Conservation (phyloP, 2,113 vertebrate species). For the Atractosteus spatula region DNA sequence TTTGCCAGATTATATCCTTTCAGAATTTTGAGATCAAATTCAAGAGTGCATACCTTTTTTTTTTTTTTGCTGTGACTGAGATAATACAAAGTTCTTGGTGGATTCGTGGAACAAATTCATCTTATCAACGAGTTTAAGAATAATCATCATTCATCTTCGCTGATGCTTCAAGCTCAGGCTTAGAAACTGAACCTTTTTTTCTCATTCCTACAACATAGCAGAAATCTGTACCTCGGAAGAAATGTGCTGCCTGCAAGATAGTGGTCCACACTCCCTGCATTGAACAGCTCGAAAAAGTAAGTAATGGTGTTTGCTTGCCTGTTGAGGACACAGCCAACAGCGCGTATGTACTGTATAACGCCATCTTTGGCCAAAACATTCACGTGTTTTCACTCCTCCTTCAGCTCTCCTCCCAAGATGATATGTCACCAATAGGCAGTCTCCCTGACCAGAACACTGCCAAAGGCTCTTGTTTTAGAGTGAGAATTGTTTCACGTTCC, state of each 20-base stretch:
- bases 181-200: neutral
- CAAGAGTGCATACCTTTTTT: no score
- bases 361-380: neutral
- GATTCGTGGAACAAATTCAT: no score
- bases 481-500: constrained; percentile 41
- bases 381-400: constrained; percentile 25
- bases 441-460: constrained; percentile 35
- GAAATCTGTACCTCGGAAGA: constrained; percentile 84
- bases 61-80: no score
- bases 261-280: constrained; percentile 88
- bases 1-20: no score
- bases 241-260: constrained; percentile 93
- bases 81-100: no score
- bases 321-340: neutral
- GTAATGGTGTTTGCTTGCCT: constrained; percentile 22
- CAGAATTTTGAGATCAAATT: no score
- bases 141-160: no score
- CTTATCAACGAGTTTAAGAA: no score
- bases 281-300: constrained; percentile 88
- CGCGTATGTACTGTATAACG: no score
- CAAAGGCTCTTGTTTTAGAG: constrained; percentile 59
- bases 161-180: no score
- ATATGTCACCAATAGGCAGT: constrained; percentile 35
- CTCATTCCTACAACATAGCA: constrained; percentile 60
- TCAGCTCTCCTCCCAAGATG: constrained; percentile 53